phyloP scores from a whole-genome alignment of 2,888 invertebrate genomes.

The Eupithecia tripunctaria region DNA sequence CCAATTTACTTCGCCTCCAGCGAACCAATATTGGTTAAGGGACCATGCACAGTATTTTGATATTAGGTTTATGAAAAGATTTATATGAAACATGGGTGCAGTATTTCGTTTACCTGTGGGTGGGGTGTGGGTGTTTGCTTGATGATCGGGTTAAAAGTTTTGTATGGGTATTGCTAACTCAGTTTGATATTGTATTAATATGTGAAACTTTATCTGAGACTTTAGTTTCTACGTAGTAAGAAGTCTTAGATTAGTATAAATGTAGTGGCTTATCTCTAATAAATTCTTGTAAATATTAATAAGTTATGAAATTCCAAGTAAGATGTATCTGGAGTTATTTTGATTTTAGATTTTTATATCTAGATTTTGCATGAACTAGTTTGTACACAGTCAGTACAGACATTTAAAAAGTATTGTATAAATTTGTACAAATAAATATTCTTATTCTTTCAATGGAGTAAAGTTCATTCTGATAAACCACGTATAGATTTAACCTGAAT shows the following conservation, averaged over 20 bases:
- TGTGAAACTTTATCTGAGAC: neutral
- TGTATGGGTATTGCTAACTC: neutral
- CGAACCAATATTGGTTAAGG: conserved; percentile 46
- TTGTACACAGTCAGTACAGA: too few species aligned
- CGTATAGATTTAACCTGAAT: neutral
- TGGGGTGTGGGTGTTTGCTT: neutral
- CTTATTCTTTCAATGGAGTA: too few species aligned
- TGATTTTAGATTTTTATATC: too few species aligned
- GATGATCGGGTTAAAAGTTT: neutral
- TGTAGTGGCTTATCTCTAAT: neutral
- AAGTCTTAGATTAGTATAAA: neutral
- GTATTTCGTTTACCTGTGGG: conserved; percentile 19
- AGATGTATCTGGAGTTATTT: too few species aligned
- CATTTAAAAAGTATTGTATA: too few species aligned
- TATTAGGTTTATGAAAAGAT: conserved; percentile 38
- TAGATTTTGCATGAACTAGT: too few species aligned
- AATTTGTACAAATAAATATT: too few species aligned
- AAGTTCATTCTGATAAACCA: neutral
- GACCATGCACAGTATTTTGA: conserved; percentile 44
- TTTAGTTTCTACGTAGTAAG: neutral
- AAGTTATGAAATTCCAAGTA: too few species aligned
- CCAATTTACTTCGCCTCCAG: conserved; percentile 50
- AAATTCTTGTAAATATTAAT: too few species aligned
- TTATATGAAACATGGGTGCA: conserved; percentile 32
- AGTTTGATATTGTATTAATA: neutral